These are phyloP conservation scores for Plecturocebus donacophilus DNA, from an alignment of 2,113 vertebrate genomes.

Conservation along the genomic window DNA sequence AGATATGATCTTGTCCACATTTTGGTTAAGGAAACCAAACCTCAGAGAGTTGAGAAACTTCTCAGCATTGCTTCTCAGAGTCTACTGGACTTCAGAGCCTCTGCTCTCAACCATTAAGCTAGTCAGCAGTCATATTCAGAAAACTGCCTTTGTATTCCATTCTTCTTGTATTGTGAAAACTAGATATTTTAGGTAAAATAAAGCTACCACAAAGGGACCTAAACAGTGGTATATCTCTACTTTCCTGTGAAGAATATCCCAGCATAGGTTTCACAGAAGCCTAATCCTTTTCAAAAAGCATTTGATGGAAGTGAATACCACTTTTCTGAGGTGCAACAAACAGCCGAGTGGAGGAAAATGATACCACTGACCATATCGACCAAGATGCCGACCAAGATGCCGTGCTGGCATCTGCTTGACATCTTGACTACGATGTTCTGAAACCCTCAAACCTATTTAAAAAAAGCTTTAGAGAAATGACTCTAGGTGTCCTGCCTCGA, in stretches of 20 bases:
- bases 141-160: neutral
- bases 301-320: neutral
- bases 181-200: neutral
- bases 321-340: neutral
- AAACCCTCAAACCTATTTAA: neutral
- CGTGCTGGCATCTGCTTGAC: neutral
- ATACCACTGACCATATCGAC: neutral
- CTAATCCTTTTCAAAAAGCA: neutral
- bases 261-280: neutral
- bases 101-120: fast-evolving
- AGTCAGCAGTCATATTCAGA: neutral
- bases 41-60: neutral
- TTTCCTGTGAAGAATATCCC: neutral
- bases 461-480: neutral
- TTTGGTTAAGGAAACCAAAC: neutral
- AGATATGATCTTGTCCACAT: neutral
- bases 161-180: neutral
- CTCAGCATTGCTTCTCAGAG: neutral
- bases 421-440: too few species aligned
- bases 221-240: fast-evolving
- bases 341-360: neutral
- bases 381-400: neutral
- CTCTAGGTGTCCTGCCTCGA: too few species aligned
- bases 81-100: neutral
- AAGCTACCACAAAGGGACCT: neutral